Conservation (phyloP, 2,888 invertebrate species). For the Bugulina stolonifera region DNA sequence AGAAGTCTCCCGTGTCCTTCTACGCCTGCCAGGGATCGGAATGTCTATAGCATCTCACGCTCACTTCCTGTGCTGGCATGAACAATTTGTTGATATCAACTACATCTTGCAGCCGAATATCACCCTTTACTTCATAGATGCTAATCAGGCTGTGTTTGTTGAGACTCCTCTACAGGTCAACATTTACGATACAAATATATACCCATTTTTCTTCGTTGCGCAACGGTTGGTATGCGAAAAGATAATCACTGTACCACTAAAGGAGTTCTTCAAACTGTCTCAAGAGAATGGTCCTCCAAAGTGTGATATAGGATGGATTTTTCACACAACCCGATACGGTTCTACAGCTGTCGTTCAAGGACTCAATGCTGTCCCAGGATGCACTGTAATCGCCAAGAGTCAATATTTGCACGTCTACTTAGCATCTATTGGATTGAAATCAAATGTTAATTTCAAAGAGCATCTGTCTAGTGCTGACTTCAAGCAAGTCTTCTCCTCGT, state of each 20-base stretch:
- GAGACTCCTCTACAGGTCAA: background rate
- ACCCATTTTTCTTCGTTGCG: background rate
- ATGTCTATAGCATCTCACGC: background rate
- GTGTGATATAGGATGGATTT: slow-evolving; percentile 2
- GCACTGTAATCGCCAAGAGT: background rate
- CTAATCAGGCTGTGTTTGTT: background rate
- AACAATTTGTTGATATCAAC: background rate
- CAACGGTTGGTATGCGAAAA: background rate
- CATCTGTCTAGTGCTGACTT: background rate
- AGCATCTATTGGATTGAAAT: background rate
- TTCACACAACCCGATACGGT: slow-evolving; percentile 7
- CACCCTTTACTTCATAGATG: background rate
- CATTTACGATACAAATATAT: background rate
- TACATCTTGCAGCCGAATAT: background rate
- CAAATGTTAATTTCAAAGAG: background rate
- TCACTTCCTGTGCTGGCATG: background rate
- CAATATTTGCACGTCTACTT: background rate
- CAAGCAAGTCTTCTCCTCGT: background rate
- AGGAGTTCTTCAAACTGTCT: background rate
- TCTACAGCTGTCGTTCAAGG: slow-evolving; percentile 10
- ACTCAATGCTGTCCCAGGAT: background rate
- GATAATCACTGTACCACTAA: background rate
- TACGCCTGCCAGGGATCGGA: background rate
- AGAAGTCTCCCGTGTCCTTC: background rate
- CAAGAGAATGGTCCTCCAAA: background rate